phyloP scores from a whole-genome alignment of 1,140 invertebrate species.

The Diachasmimorpha longicaudata region DNA sequence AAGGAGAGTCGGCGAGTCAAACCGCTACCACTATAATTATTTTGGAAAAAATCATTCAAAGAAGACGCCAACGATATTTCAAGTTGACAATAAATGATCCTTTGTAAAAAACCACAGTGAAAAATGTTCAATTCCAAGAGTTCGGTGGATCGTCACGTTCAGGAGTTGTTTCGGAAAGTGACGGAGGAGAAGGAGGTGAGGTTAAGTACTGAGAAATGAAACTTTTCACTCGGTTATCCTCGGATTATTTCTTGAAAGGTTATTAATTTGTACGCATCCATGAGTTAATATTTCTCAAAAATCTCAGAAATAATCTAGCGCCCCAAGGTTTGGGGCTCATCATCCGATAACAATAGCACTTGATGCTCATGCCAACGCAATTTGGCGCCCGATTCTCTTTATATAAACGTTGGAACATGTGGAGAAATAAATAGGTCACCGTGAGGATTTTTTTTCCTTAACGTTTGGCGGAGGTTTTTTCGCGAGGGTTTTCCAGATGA shows the following conservation, averaged over 20 bases:
- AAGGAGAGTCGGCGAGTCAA: not conserved
- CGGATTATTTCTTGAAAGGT: not conserved
- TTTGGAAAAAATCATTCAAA: not conserved
- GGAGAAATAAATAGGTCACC: not conserved
- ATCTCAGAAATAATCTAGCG: too few species aligned
- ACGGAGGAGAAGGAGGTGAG: conserved; percentile 72
- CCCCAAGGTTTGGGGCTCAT: not conserved
- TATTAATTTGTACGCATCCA: not conserved
- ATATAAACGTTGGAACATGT: not conserved
- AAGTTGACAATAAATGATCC: not conserved
- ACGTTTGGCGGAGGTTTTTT: too few species aligned
- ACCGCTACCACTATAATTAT: not conserved
- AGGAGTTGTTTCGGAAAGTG: conserved; percentile 69
- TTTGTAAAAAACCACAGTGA: too few species aligned
- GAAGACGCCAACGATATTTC: not conserved
- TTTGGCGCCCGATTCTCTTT: not conserved
- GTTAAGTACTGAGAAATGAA: conserved; percentile 31
- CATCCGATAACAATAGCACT: not conserved
- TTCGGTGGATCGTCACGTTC: conserved; percentile 74
- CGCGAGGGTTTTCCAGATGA: too few species aligned
- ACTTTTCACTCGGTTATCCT: not conserved
- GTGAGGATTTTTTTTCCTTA: not conserved
- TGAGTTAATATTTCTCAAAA: not conserved
- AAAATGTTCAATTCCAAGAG: conserved; percentile 72
- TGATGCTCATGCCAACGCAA: not conserved